phyloP scores from a whole-genome alignment of 2,797 vertebrate genomes.

The Garrulus glandarius region DNA sequence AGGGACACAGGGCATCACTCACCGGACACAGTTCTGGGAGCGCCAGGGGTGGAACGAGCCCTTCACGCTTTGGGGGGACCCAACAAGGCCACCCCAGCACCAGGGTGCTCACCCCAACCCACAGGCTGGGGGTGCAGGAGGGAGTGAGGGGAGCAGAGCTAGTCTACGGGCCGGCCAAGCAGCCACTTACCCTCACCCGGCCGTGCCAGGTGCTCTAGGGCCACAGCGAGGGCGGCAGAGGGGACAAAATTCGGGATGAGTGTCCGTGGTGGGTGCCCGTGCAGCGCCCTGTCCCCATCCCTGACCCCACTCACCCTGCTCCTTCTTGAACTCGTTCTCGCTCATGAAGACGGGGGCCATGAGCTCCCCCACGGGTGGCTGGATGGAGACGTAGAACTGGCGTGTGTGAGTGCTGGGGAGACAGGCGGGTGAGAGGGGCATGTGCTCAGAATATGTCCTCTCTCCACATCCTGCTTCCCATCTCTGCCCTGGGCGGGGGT shows the following conservation, averaged over 20 bases:
- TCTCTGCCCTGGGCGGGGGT: background rate
- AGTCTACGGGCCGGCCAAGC: background rate
- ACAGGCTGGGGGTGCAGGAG: background rate
- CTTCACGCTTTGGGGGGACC: rapidly evolving
- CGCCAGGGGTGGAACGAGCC: rapidly evolving
- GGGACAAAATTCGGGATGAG: slow-evolving; percentile 42
- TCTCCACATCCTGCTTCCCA: rapidly evolving
- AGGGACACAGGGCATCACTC: rapidly evolving
- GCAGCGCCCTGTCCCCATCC: rapidly evolving
- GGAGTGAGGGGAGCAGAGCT: background rate
- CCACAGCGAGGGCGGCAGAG: background rate
- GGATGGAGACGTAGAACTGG: slow-evolving; percentile 95
- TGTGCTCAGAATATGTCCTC: background rate
- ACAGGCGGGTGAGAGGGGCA: background rate
- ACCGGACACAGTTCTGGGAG: background rate
- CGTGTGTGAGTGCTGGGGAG: slow-evolving; percentile 85
- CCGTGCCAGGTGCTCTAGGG: slow-evolving; percentile 37
- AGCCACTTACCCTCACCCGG: slow-evolving; percentile 57
- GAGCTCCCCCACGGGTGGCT: slow-evolving; percentile 94
- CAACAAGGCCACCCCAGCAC: rapidly evolving
- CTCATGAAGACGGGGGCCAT: slow-evolving; percentile 93
- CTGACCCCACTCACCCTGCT: slow-evolving; percentile 84
- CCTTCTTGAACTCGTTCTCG: slow-evolving; percentile 95
- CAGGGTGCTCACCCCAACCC: background rate
- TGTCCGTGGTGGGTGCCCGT: rapidly evolving